phyloP scores from a whole-genome alignment of 2,113 vertebrate species.

The Alligator mississippiensis region DNA sequence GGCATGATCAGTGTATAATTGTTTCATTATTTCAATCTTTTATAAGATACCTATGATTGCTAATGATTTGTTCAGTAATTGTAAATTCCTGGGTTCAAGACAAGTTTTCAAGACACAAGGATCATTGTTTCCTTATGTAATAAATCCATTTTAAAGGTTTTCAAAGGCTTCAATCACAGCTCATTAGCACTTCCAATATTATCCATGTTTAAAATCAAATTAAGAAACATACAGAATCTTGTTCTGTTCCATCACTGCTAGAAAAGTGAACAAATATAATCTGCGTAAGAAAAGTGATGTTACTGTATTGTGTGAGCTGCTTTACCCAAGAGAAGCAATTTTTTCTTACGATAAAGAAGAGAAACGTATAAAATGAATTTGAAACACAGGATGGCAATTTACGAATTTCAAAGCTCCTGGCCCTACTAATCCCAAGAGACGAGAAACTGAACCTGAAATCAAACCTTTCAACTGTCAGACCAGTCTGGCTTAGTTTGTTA shows the following conservation, averaged over 20 bases:
- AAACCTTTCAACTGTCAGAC: conserved; percentile 4
- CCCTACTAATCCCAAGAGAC: background rate
- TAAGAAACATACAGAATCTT: background rate
- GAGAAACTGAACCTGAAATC: background rate
- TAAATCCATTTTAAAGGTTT: background rate
- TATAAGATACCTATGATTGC: background rate
- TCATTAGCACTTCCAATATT: background rate
- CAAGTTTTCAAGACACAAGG: background rate
- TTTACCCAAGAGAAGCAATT: background rate
- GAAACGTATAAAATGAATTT: background rate
- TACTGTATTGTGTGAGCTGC: background rate
- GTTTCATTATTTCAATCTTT: background rate
- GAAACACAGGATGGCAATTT: background rate
- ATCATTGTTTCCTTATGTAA: background rate
- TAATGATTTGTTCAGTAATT: background rate
- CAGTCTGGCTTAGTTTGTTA: background rate
- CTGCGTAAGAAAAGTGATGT: background rate
- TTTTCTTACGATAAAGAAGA: background rate
- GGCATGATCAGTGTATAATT: background rate
- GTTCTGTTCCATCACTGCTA: background rate
- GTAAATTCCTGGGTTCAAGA: background rate
- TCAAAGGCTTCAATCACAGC: background rate
- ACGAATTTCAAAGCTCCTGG: conserved; percentile 1
- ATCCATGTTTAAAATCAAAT: background rate
- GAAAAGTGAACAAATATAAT: background rate